Base-by-base conservation (phyloP, 1,140 invertebrate genomes). In the Melipona quadrifasciata region DNA sequence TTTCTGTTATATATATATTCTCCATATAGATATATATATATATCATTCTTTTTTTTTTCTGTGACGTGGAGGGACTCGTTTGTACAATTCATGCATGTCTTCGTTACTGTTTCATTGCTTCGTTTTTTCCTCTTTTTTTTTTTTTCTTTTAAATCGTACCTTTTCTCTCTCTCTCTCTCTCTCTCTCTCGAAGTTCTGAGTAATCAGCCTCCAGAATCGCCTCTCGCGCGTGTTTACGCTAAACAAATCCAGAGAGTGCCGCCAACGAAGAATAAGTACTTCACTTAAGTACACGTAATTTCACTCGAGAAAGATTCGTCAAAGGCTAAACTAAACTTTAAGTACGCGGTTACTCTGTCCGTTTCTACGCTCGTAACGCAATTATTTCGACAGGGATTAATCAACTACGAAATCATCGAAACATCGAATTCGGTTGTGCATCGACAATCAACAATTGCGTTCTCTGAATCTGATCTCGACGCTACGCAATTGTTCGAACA, bases 11-110 rank as follows among this genome's bases (percentile, higher is more conserved):
- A 91, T 93, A 92, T 92, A 93, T 92, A 92, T 90, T 91, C 88
- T 92, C 87, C 88, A 89, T 92, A 89, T 92, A 91, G 88, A 91
- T 88, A 92, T 92, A 92, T 91, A 93, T 88, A 90, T 74, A 74
- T 74, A 74, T 92, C 87, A 91, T 92, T 91, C 89, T 92, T 93
- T 76, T 92, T 93, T 76, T 76, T 76, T 93, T 91, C 87, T 92
- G 93, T 94, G 93, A 94, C 91, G 94, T 95, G 94, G 94, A 95
- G 94, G 94, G 94, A 95, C 91, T 94, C 92, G 92, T 94, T 95
- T 94, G 93, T 95, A 94, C 94, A 94, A 93, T 93, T 92, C 92
- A 95, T 94, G 92, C 93, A 93, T 93, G 93, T 93, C 86, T 95
- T 94, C 93, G 92, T 93, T 93, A 93, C 92, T 92, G 89, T 92